Base-by-base conservation (phyloP, 2,797 vertebrate species). In the Xiphophorus birchmanni region DNA sequence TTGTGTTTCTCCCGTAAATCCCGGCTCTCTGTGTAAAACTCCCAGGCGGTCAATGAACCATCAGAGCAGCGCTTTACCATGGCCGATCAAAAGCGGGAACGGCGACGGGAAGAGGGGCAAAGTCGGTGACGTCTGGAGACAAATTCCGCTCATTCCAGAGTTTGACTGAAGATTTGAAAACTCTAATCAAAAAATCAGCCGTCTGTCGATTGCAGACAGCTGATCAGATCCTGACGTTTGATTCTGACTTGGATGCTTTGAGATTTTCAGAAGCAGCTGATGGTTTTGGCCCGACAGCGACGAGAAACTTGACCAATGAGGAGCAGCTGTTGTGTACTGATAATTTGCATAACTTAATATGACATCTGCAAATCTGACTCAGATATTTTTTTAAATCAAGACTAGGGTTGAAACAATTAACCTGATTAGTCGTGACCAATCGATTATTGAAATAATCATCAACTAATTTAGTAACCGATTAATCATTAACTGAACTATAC, bases 81-180 rank as follows among this genome's bases (percentile, higher is more conserved):
- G 78, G 82, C 76, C 87, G 84, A 90, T 89, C 80, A 88, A 90
- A 82, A 65, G 75, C 69, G 76, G 47, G 48, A 73, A 54, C 81
- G 54, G 56, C 21, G 8, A 72, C 29, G 76, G 71, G 82, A 56
- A 47, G 81, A 80, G 52, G 29, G 73, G 26, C 45, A 77, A 65
- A 84, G 80, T 85, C 76, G 82, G 87, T 86, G 80, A 87, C 83
- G 85, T 91, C 87, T 82, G 75, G 0, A 37, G 83, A 77, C 80
- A 75, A 91, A 94, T 92, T 94, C 90, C 89, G 83, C 82, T 87
- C 89, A 91, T 84, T 88, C 81, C 87, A 79, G 86, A 88, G 81
- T 91, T 92, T 91, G 87, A 91, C 86, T 86, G 83, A 86, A 86
- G 88, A 91, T 91, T 90, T 81, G 81, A 80, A 93, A 92, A 93